phyloP scores from a whole-genome alignment of 2,797 vertebrate species.

The Echeneis naucrates region DNA sequence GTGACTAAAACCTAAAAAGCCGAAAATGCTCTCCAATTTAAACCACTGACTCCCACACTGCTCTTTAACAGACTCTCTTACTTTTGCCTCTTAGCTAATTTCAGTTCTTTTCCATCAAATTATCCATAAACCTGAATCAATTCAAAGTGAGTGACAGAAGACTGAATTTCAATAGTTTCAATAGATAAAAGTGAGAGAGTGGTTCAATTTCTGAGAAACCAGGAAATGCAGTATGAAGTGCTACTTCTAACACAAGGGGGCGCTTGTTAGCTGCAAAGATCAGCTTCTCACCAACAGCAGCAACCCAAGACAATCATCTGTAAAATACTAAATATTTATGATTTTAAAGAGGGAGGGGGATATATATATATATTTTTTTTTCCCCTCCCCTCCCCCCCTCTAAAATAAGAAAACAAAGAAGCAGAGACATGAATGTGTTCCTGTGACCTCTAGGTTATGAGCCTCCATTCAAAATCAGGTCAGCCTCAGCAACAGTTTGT shows the following conservation, averaged over 20 bases:
- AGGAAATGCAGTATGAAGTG: slow-evolving; percentile 15
- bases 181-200: neutral
- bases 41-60: too few relatives aligned
- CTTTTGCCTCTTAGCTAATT: neutral
- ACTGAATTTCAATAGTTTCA: neutral
- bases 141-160: neutral
- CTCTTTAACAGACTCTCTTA: neutral
- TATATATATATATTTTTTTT: too few relatives aligned
- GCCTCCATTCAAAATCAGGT: neutral
- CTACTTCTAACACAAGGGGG: slow-evolving; percentile 42
- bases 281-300: slow-evolving; percentile 1
- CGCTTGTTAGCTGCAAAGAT: neutral
- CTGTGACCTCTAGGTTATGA: neutral
- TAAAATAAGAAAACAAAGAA: neutral
- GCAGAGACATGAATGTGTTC: neutral
- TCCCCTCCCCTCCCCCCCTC: too few relatives aligned
- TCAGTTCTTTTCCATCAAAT: neutral
- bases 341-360: too few relatives aligned
- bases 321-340: too few relatives aligned
- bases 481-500: neutral
- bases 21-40: neutral
- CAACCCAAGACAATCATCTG: neutral
- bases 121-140: neutral
- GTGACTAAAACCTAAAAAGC: neutral
- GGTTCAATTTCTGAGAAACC: slow-evolving; percentile 2